A percentile compares a stretch with the other conserved stretches of the same genome.
phyloP scores from a whole-genome alignment of 2,113 vertebrate species.

The Eudyptes chrysolophus region DNA sequence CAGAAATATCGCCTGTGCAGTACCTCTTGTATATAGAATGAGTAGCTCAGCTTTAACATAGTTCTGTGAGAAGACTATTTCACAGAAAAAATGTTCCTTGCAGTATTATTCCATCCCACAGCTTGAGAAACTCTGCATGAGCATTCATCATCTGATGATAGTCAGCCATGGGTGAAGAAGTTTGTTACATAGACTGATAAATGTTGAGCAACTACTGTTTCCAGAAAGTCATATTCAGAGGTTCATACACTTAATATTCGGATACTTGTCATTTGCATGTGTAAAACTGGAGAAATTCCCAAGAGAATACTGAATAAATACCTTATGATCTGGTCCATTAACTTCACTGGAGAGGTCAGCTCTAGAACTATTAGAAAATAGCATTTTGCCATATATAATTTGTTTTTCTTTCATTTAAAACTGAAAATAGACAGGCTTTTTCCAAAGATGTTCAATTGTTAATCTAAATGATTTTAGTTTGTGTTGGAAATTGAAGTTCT shows the following conservation, averaged over 20 bases:
- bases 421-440: background rate
- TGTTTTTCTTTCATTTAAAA: slow-evolving; percentile 22
- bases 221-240: slow-evolving; percentile 7
- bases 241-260: background rate
- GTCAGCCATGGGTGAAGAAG: background rate
- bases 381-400: background rate
- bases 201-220: slow-evolving; percentile 31
- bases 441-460: background rate
- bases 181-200: background rate
- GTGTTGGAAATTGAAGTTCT: slow-evolving; percentile 46
- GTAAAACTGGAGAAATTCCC: slow-evolving; percentile 17
- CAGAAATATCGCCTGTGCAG: background rate
- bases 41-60: slow-evolving; percentile 3
- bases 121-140: background rate
- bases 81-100: background rate
- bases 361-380: slow-evolving; percentile 20
- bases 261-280: background rate
- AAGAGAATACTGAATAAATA: slow-evolving; percentile 39
- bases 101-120: background rate
- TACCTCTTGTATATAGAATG: slow-evolving; percentile 9
- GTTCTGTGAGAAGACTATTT: background rate
- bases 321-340: slow-evolving; percentile 51
- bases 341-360: slow-evolving; percentile 35
- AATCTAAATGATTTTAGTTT: slow-evolving; percentile 44
- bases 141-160: background rate